These are phyloP conservation scores for Eupeodes latifasciatus DNA, from an alignment of 2,888 invertebrate genomes.

Conservation along the genomic window DNA sequence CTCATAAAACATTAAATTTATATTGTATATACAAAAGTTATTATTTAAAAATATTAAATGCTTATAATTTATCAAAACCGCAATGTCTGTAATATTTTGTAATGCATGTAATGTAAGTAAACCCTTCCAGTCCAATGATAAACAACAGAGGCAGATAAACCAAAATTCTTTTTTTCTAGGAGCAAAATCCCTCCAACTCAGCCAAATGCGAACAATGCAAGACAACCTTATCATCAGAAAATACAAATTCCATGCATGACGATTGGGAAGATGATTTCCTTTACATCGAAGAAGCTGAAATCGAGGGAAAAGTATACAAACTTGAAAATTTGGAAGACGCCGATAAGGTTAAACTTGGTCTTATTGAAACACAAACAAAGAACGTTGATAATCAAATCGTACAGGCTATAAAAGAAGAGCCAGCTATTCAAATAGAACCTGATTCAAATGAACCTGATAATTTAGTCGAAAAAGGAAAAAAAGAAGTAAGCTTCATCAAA, in stretches of 20 bases:
- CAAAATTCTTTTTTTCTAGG: constrained; percentile 4
- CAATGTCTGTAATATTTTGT: constrained; percentile 44
- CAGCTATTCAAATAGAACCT: constrained; percentile 57
- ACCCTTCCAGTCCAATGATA: background rate
- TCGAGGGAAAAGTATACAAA: constrained; percentile 48
- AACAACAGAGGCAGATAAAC: no score
- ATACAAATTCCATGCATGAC: background rate
- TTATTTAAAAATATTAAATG: background rate
- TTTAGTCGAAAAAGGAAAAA: background rate
- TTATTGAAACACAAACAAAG: background rate
- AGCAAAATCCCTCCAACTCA: constrained; percentile 11
- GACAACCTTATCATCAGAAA: background rate
- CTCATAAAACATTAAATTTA: no score
- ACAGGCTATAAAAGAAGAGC: constrained; percentile 60
- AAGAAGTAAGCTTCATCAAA: background rate
- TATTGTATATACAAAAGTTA: background rate
- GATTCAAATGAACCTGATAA: constrained; percentile 45
- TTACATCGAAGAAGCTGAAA: constrained; percentile 62
- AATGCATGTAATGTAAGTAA: constrained; percentile 54
- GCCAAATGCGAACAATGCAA: constrained; percentile 58
- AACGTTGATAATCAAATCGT: background rate
- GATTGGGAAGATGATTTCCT: constrained; percentile 58
- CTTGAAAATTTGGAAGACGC: constrained; percentile 28
- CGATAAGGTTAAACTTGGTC: background rate
- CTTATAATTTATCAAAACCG: background rate